Evolutionary conservation across 2,888 invertebrate species (phyloP), one percentile per base, ranked within the genome.

Genomic region (Xylophagus ater): DNA sequence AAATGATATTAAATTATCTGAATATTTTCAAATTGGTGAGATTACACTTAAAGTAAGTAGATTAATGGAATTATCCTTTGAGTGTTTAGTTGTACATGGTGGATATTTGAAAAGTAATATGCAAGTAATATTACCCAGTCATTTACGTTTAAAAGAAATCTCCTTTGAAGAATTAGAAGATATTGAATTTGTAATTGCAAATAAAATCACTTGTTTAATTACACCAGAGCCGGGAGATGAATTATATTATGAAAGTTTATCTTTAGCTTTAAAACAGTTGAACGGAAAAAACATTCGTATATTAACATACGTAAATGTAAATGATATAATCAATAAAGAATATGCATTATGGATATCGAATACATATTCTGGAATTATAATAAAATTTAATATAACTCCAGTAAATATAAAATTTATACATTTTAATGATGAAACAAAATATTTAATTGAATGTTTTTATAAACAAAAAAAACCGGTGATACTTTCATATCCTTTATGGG

Each of bases 111-210:
- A 2, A 6, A 10, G 24, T 4, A 26, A 32, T 20, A 38, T 14
- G 26, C n/a, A 20, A 18, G 38, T 38, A 4, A 24, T 32, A 12
- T 13, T 38, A 4, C 32, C 32, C n/a, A 18, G 12, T 12, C 17
- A 32, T n/a, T 17, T n/a, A 3, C 2, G 18, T 2, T 24, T 32
- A 4, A 25, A 32, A 31, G 10, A 42, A 4, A 18, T 59, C 3
- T 60, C 62, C 2, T 45, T 53, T 14, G 62, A 62, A 45, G 60
- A 62, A 35, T 41, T 62, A 2, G 60, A 62, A 41, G 59, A 62
- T 26, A 38, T 61, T 3, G 56, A 57, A 0, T 60, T 62, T 40
- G 53, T 54, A 13, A 50, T 53, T 4, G 58, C 54, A 19, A 51
- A 53, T 15, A 54, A 57, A n/a, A 49, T 60, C 4, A 54, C 54